Evolutionary conservation across 1,140 invertebrate species (phyloP), one percentile per base, ranked within the genome.

Genomic region (Palaemon carinicauda): DNA sequence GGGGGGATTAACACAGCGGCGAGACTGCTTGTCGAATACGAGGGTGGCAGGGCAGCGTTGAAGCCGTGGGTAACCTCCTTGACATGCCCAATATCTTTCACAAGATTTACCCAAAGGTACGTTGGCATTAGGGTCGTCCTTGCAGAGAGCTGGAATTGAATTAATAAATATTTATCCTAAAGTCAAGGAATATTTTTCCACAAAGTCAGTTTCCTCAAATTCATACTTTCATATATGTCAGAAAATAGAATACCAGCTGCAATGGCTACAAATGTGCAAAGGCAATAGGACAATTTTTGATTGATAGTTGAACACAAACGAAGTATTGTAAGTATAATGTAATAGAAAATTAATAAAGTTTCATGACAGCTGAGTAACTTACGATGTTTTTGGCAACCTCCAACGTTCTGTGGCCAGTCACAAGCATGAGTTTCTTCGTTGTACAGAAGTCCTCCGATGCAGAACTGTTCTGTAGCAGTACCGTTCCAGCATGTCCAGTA

Each of bases 401-500:
- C 95, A 10, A 97, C 96, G 91, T 97, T 97, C 90, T 97, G 96
- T 0, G 97, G 97, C 96, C 96, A 98, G 91, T 98, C 96, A 91
- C 97, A 98, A 10, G 96, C 96, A 90, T 97, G 95, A 0, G 96
- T 95, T 89, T 95, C 94, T 92, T 98, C 96, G 91, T 97, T 97
- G 93, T 97, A 98, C 10, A 98, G 93, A 7, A 98, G 93, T 1
- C 96, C 96, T 56, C 96, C 96, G 89, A 97, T 97, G 92, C 97
- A 98, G n/a, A 97, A 94, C 91, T 97, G 96, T 91, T 97, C 96
- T 0, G 96, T 97, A 15, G 96, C 95, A 0, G 97, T 97, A 51
- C 96, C 96, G 91, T 97, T 97, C 97, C 96, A 97, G 91, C 96
- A 97, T 1, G 96, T 97, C 96, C 96, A 98, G 91, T 97, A 97